Percentiles rank a stretch among this genome's conserved stretches.
phyloP scores from a whole-genome alignment of 53 echinoderm and acorn worm genomes.

The Astropecten irregularis region DNA sequence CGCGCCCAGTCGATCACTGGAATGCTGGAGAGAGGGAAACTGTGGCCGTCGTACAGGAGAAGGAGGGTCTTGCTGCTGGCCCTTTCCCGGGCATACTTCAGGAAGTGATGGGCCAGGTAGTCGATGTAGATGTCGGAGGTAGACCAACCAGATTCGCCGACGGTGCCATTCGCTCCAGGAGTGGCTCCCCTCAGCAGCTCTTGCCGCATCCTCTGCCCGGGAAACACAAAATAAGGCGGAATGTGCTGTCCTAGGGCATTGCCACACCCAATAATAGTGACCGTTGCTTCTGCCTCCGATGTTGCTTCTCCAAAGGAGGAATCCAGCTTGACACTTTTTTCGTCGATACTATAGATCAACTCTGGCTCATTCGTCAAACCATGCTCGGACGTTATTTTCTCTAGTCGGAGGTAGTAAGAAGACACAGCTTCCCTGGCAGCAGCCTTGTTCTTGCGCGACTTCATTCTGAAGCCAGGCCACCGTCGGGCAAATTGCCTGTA shows the following conservation, averaged over 20 bases:
- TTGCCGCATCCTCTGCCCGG: background rate
- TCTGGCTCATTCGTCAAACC: background rate
- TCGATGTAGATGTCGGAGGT: background rate
- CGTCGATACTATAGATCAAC: background rate
- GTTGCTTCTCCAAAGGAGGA: too few species aligned
- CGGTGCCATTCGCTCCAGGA: background rate
- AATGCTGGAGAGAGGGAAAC: background rate
- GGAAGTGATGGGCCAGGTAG: background rate
- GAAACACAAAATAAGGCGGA: conserved; percentile 29
- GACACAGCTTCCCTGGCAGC: background rate
- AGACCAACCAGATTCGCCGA: conserved; percentile 4
- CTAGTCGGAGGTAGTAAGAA: background rate
- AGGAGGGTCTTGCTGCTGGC: background rate
- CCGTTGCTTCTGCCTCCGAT: background rate
- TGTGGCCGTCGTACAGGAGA: background rate
- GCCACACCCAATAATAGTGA: background rate
- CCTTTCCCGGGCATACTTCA: background rate
- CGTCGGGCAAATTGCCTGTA: background rate
- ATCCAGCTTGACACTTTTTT: background rate
- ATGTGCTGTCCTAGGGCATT: conserved; percentile 16
- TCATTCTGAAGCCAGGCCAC: background rate
- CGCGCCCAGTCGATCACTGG: conserved; percentile 10
- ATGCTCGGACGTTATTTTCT: background rate
- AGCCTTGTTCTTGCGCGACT: background rate
- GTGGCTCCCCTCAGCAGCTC: background rate